Conservation (phyloP, 2,113 vertebrate genomes). For the Apaloderma vittatum region DNA sequence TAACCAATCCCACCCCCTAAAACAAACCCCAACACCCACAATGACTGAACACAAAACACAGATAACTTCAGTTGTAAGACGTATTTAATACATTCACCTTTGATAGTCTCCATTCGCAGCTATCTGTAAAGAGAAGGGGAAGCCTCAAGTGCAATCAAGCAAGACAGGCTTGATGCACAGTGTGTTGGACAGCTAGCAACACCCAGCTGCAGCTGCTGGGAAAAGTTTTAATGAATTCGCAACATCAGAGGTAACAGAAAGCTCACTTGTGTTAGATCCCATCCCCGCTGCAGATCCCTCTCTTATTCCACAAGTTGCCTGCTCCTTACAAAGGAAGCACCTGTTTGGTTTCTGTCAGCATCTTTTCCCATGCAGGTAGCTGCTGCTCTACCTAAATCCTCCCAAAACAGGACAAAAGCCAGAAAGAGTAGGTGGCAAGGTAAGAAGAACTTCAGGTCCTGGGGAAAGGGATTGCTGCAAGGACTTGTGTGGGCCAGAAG, state of each 20-base stretch:
- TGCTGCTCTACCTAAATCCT: neutral
- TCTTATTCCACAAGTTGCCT: neutral
- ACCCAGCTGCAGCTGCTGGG: neutral
- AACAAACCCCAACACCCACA: neutral
- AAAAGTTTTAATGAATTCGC: neutral
- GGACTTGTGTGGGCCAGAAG: neutral
- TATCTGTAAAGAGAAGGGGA: neutral
- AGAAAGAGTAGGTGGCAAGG: neutral
- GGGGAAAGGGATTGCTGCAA: neutral
- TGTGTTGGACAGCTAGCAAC: neutral
- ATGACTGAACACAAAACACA: neutral
- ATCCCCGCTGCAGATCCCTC: neutral
- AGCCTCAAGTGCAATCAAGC: neutral
- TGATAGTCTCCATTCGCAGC: neutral
- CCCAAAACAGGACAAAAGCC: neutral
- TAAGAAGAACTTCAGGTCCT: neutral
- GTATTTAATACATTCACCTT: neutral
- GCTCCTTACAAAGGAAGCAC: neutral
- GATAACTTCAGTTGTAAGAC: neutral
- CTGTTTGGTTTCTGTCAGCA: neutral
- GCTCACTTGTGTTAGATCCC: neutral
- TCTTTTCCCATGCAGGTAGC: neutral
- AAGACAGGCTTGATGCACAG: neutral
- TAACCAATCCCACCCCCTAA: accelerated
- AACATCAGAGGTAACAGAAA: neutral